Evolutionary conservation across 2,113 vertebrate species (phyloP), one percentile per base, ranked within the genome.

Genomic region (Ancistrus triradiatus): DNA sequence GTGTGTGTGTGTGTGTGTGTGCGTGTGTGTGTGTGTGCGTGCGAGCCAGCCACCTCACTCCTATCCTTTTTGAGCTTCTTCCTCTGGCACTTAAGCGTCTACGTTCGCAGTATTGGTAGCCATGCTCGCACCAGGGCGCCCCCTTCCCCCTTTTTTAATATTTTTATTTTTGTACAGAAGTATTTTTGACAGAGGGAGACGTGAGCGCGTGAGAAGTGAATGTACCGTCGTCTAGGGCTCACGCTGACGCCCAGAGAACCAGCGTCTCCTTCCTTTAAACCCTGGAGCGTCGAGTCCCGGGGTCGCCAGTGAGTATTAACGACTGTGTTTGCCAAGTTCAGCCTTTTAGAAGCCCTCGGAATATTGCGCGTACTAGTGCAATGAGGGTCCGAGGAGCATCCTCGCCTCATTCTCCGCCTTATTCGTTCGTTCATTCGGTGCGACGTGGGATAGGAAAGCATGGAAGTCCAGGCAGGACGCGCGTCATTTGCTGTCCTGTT

Each of bases 201-300:
- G 43, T 52, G 35, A 73, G 77, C 73, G 73, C 70, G 68, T 80
- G 75, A 82, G 82, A 77, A 80, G 79, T 83, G 83, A 85, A 86
- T 86, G 85, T 86, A 85, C 84, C 74, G 73, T 85, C 79, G 83
- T 86, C 71, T 85, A 83, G 75, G 77, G 85, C 83, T 81, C 79
- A 80, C 74, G 33, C 21, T 47, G n/a, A 47, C 11, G n/a, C 64
- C 53, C 47, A 48, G 44, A 22, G 40, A 31, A 50, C 53, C 59
- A 58, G 64, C 37, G 64, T 58, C 35, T 57, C 52, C 13, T 33
- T 35, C 50, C 9, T 37, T 28, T 28, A 19, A 40, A 43, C 48
- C 35, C 4, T n/a, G n/a, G n/a, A 14, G 28, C 44, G 2, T 15
- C 25, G 7, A 3, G 48, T 51, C 59, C 22, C 33, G 2, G 19